phyloP scores from a whole-genome alignment of 2,888 invertebrate genomes.

The Cerastis rubricosa region DNA sequence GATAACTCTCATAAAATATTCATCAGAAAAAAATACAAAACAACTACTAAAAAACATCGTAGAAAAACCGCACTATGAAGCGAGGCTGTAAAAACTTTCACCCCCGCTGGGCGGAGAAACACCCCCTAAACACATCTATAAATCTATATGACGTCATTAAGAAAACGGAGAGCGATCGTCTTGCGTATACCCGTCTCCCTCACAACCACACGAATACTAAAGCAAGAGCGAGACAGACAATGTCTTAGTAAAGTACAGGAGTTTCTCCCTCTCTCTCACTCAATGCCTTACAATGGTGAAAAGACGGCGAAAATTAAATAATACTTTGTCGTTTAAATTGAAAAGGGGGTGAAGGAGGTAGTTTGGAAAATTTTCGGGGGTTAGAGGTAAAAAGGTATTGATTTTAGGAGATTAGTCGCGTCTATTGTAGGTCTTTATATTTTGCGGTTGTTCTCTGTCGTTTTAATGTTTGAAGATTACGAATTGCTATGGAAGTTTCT shows the following conservation, averaged over 20 bases:
- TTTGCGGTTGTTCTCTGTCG: conserved; percentile 60
- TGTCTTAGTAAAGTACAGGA: conserved; percentile 84
- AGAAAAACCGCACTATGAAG: conserved; percentile 76
- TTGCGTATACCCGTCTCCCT: conserved; percentile 84
- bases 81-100: conserved; percentile 82
- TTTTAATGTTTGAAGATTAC: conserved; percentile 63
- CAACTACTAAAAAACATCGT: conserved; percentile 61
- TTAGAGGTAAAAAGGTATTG: conserved; percentile 89
- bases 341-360: conserved; percentile 80
- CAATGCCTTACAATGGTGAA: conserved; percentile 89
- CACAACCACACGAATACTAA: conserved; percentile 72
- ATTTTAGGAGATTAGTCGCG: conserved; percentile 86
- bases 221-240: conserved; percentile 74
- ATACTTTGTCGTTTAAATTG: conserved; percentile 90
- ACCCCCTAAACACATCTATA: conserved; percentile 84
- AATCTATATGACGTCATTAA: conserved; percentile 90
- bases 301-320: conserved; percentile 90
- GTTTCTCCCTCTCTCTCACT: conserved; percentile 76
- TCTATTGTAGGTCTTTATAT: conserved; percentile 72
- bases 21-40: conserved; percentile 43
- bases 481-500: conserved; percentile 36
- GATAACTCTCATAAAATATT: conserved; percentile 40
- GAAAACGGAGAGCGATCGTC: conserved; percentile 86
- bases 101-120: conserved; percentile 73
- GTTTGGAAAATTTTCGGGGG: conserved; percentile 87